Evolutionary conservation across 2,888 invertebrate genomes (phyloP).

Genomic region (Choristoneura rosaceana): DNA sequence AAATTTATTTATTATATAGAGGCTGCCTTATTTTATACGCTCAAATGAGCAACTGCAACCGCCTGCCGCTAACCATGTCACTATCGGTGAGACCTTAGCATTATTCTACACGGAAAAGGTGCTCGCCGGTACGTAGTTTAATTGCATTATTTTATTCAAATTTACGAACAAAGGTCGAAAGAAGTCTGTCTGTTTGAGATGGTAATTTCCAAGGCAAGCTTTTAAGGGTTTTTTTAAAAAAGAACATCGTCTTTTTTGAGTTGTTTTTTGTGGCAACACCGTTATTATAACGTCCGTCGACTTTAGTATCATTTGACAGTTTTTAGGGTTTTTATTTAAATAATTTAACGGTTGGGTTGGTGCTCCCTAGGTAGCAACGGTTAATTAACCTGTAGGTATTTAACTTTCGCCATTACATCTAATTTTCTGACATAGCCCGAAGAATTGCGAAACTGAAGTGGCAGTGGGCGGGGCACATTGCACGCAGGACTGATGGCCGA

Average conservation of each 20-base stretch:
- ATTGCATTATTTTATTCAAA: slow-evolving; percentile 40
- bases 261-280: slow-evolving; percentile 1
- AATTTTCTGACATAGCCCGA: too few relatives aligned
- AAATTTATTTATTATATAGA: too few relatives aligned
- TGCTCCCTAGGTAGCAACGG: too few relatives aligned
- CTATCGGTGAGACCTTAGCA: background rate
- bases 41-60: background rate
- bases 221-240: slow-evolving; percentile 29
- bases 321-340: background rate
- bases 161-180: slow-evolving; percentile 32
- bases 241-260: slow-evolving; percentile 16
- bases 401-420: too few relatives aligned
- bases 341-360: too few relatives aligned
- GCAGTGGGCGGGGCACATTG: too few relatives aligned
- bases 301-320: background rate
- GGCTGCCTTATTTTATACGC: too few relatives aligned
- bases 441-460: too few relatives aligned
- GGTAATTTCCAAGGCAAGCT: slow-evolving; percentile 27
- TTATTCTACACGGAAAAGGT: slow-evolving; percentile 8
- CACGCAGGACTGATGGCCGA: too few relatives aligned
- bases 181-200: slow-evolving; percentile 34
- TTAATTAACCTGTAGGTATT: too few relatives aligned
- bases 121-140: slow-evolving; percentile 11
- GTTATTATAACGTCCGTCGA: background rate
- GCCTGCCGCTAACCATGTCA: background rate